Conservation (phyloP, 2,888 invertebrate genomes). For the Venustoraphidia nigricollis region DNA sequence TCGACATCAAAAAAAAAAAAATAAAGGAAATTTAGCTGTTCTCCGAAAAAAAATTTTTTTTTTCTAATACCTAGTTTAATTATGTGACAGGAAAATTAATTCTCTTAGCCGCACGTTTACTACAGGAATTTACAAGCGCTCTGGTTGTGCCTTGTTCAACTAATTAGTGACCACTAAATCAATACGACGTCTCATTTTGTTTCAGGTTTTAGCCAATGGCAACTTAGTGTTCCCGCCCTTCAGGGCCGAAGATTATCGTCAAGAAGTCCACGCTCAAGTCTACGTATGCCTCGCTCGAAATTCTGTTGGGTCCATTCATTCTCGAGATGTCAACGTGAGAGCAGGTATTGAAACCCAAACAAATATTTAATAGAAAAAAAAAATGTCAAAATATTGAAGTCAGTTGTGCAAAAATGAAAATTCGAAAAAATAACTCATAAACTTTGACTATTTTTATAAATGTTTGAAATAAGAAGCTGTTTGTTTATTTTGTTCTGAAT, state of each 20-base stretch:
- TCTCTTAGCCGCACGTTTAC: too few species aligned
- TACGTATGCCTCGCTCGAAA: constrained; percentile 86
- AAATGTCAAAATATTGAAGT: neutral
- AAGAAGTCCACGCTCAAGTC: constrained; percentile 87
- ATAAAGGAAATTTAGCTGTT: too few species aligned
- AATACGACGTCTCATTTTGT: constrained; percentile 10
- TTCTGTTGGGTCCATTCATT: constrained; percentile 78
- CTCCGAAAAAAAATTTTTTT: too few species aligned
- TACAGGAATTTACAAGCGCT: too few species aligned
- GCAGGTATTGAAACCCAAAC: constrained; percentile 55
- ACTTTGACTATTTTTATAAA: neutral
- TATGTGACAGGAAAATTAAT: too few species aligned
- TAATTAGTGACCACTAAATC: too few species aligned
- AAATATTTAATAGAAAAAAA: neutral
- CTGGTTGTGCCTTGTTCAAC: too few species aligned
- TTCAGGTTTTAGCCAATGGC: constrained; percentile 72
- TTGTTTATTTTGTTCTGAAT: too few species aligned
- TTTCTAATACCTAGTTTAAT: too few species aligned
- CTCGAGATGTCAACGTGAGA: constrained; percentile 83
- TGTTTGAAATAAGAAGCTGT: neutral
- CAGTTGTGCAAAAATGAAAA: neutral
- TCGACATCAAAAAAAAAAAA: too few species aligned
- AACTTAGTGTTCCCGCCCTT: constrained; percentile 89
- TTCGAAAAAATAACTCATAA: neutral
- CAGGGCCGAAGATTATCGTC: constrained; percentile 82